Evolutionary conservation across 2,797 vertebrate genomes (phyloP).

Genomic region (Liasis olivaceus): DNA sequence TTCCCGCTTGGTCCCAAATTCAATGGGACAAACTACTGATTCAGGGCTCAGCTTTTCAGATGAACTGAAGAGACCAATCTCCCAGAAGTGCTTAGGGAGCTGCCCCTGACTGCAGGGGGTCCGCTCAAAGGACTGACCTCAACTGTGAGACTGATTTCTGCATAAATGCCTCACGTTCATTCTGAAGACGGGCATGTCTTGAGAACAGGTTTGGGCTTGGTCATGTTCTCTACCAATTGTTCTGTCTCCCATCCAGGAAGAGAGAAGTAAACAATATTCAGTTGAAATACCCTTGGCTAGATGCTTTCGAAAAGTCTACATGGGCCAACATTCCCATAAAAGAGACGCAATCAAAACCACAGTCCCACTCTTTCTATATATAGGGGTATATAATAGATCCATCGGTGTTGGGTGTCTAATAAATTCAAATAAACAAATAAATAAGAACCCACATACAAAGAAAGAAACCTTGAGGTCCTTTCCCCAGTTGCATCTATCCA

Average conservation of each 20-base stretch:
- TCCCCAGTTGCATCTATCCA: background rate
- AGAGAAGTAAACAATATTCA: background rate
- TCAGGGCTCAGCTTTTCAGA: background rate
- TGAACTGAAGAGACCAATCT: background rate
- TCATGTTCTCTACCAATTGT: background rate
- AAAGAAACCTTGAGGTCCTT: background rate
- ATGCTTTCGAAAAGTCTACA: background rate
- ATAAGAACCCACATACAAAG: background rate
- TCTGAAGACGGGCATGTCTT: background rate
- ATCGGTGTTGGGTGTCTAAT: background rate
- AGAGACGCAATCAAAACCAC: background rate
- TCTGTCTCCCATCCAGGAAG: background rate
- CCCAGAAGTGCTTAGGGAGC: background rate
- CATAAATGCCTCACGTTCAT: background rate
- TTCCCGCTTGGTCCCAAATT: too few species aligned
- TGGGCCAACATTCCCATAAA: background rate
- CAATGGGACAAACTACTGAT: background rate
- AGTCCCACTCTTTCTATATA: background rate
- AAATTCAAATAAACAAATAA: background rate
- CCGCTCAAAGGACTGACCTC: background rate
- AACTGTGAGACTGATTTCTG: too few species aligned
- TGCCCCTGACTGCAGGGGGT: background rate
- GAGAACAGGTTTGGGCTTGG: background rate
- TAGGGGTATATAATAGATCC: background rate
- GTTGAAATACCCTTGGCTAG: too few species aligned